These are phyloP conservation scores for Chroicocephalus ridibundus DNA, from an alignment of 2,113 vertebrate genomes.

Conservation along the genomic window DNA sequence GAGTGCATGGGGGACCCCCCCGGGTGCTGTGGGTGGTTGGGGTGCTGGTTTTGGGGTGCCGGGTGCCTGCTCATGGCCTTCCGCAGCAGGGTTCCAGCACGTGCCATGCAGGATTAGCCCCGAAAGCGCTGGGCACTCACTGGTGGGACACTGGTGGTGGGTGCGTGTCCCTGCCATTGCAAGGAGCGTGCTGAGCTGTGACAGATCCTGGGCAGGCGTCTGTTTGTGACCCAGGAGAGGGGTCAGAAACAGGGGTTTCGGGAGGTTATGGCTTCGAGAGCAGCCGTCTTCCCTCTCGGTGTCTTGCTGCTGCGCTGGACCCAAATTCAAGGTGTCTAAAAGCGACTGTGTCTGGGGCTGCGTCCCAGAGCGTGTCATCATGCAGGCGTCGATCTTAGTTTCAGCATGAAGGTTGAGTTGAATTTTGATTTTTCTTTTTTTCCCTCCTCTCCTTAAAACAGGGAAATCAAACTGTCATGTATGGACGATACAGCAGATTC, in stretches of 20 bases:
- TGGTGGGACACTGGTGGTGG: background rate
- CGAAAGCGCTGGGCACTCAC: accelerated
- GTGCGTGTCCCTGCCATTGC: background rate
- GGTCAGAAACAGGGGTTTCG: background rate
- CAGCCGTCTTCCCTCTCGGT: background rate
- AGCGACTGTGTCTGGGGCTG: background rate
- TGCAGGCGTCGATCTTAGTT: background rate
- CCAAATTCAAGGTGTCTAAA: background rate
- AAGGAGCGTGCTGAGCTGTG: background rate
- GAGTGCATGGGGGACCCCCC: accelerated
- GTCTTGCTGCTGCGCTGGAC: background rate
- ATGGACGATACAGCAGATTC: background rate
- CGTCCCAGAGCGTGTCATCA: accelerated
- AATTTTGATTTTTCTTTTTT: background rate
- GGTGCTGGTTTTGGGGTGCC: background rate
- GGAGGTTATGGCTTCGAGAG: background rate
- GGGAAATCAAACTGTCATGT: background rate
- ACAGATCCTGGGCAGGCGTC: background rate
- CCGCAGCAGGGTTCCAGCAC: background rate
- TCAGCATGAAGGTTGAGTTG: background rate
- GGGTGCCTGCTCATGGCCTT: background rate
- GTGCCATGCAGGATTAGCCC: background rate
- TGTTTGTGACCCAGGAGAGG: accelerated
- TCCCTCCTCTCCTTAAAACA: background rate
- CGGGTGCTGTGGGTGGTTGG: background rate